These are phyloP conservation scores for Turnix velox DNA, from an alignment of 2,113 vertebrate species.

Conservation along the genomic window DNA sequence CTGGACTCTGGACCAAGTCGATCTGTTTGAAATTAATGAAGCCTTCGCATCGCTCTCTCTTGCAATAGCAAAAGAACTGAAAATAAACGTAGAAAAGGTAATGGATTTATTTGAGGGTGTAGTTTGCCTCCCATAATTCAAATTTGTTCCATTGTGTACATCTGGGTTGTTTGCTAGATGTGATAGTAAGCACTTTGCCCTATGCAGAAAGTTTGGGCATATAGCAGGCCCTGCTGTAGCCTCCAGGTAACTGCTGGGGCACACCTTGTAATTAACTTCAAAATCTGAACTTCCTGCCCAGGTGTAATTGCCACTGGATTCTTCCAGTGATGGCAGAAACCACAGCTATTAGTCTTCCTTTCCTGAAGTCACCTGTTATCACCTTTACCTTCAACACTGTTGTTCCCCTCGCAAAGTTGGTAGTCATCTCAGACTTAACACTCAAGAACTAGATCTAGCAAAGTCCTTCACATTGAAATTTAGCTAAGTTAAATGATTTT, in stretches of 20 bases:
- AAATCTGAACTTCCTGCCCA: neutral
- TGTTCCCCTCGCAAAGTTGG: neutral
- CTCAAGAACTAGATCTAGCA: neutral
- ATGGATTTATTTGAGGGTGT: neutral
- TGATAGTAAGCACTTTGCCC: fast-evolving
- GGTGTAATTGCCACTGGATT: fast-evolving
- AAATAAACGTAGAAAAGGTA: constrained; percentile 89
- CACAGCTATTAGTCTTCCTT: neutral
- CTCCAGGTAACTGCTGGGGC: neutral
- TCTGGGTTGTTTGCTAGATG: neutral
- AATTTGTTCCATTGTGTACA: neutral
- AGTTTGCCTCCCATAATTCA: neutral
- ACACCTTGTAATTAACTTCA: neutral
- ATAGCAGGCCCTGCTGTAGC: fast-evolving
- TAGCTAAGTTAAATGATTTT: neutral
- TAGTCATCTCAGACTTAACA: neutral
- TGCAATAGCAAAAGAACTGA: constrained; percentile 86
- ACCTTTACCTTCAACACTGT: neutral
- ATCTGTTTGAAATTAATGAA: constrained; percentile 95
- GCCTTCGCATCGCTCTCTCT: constrained; percentile 86
- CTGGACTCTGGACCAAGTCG: constrained; percentile 88
- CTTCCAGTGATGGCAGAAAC: neutral
- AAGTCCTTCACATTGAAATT: fast-evolving
- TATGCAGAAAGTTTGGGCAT: neutral
- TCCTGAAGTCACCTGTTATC: neutral